Evolutionary conservation across 1,140 invertebrate genomes (phyloP).

Genomic region (Tetragonula clypearis): DNA sequence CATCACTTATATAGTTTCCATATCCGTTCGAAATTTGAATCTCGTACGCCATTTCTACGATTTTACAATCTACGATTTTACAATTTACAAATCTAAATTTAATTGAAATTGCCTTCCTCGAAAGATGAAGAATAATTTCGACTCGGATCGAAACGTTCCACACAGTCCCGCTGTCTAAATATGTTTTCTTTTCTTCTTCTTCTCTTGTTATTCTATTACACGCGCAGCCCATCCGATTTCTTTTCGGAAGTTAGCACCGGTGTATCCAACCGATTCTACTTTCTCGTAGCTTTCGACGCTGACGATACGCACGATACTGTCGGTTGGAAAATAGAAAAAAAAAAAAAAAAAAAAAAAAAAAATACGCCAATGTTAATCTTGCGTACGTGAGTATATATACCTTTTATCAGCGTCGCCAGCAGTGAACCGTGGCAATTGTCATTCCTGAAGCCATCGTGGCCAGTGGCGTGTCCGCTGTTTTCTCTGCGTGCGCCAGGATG

Average conservation of each 20-base stretch:
- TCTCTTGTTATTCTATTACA: background rate
- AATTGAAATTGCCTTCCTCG: background rate
- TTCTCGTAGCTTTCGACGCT: background rate
- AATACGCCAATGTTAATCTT: background rate
- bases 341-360: background rate
- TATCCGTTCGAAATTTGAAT: background rate
- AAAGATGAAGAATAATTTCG: background rate
- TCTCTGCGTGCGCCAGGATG: background rate
- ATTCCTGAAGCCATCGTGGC: conserved; percentile 19
- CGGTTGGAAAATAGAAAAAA: background rate
- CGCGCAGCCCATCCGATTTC: background rate
- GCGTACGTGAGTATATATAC: conserved; percentile 18
- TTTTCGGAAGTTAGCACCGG: background rate
- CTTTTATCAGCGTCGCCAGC: conserved; percentile 17
- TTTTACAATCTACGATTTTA: too few relatives aligned
- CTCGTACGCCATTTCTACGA: background rate
- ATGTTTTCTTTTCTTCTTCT: background rate
- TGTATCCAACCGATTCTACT: background rate
- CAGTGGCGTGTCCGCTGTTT: conserved; percentile 19
- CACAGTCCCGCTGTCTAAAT: background rate
- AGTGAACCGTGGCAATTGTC: background rate
- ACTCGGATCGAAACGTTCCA: background rate
- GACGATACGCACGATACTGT: background rate
- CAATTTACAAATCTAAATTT: too few relatives aligned
- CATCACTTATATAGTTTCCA: background rate